Conservation (phyloP, 2,113 vertebrate genomes). For the Casuarius casuarius region DNA sequence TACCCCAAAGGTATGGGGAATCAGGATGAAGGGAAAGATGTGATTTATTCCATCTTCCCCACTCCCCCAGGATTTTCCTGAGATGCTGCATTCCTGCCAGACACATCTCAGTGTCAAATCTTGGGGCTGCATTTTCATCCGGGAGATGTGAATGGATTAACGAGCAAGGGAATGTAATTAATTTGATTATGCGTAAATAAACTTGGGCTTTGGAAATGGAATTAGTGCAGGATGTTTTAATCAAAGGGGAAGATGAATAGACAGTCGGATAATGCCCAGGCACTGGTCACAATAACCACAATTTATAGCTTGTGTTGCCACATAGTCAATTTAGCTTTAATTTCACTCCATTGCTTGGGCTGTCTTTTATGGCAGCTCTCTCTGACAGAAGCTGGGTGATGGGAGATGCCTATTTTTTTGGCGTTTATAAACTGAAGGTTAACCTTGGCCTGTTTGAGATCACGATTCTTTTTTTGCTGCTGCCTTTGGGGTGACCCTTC, state of each 20-base stretch:
- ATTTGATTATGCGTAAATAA: slow-evolving; percentile 78
- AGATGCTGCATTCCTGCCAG: background rate
- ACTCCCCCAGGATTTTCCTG: background rate
- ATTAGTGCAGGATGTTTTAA: slow-evolving; percentile 65
- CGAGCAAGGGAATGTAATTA: slow-evolving; percentile 80
- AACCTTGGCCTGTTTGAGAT: background rate
- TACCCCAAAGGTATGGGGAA: accelerated
- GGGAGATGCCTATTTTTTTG: background rate
- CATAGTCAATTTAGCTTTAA: slow-evolving; percentile 88
- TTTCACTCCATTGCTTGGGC: slow-evolving; percentile 70
- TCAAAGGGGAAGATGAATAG: slow-evolving; percentile 78
- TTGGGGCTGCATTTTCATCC: slow-evolving; percentile 22
- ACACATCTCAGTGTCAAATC: background rate
- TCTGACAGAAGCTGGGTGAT: slow-evolving; percentile 77
- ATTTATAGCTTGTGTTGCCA: slow-evolving; percentile 85
- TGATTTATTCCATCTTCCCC: background rate
- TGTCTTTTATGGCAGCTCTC: slow-evolving; percentile 66
- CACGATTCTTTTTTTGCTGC: background rate
- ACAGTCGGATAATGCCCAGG: slow-evolving; percentile 62
- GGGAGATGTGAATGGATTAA: slow-evolving; percentile 76
- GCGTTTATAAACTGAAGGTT: background rate
- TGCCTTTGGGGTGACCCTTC: background rate
- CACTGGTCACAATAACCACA: slow-evolving; percentile 72
- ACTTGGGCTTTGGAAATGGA: slow-evolving; percentile 38
- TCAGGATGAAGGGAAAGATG: background rate